phyloP scores from a whole-genome alignment of 2,113 vertebrate species.

The Lophochroa leadbeateri region DNA sequence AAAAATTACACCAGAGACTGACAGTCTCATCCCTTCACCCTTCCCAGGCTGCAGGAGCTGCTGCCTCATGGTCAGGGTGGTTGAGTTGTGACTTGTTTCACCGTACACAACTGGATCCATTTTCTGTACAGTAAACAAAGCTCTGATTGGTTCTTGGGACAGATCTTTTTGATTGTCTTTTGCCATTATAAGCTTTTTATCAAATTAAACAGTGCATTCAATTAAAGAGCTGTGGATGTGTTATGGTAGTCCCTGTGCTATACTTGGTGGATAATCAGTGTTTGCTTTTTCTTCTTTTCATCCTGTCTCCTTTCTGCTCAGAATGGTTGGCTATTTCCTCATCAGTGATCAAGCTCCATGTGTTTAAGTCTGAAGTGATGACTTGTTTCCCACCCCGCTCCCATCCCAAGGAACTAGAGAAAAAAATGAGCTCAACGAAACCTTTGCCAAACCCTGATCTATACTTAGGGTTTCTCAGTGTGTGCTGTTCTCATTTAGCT shows the following conservation, averaged over 20 bases:
- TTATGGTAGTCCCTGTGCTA: fast-evolving
- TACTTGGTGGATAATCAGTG: neutral
- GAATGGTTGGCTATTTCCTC: neutral
- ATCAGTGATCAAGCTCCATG: neutral
- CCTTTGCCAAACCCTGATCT: neutral
- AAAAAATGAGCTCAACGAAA: neutral
- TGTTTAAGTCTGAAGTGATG: neutral
- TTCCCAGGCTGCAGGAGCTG: neutral
- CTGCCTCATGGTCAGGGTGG: neutral
- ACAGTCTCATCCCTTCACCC: neutral
- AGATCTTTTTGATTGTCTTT: neutral
- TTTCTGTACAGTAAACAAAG: neutral
- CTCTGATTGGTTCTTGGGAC: neutral
- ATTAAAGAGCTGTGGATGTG: neutral
- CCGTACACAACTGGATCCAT: neutral
- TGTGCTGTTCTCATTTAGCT: neutral
- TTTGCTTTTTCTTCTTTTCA: neutral
- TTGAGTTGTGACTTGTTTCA: neutral
- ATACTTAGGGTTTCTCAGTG: neutral
- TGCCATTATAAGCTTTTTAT: neutral
- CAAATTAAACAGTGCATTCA: neutral
- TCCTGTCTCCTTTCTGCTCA: neutral
- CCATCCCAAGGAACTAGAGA: neutral
- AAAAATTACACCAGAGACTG: neutral
- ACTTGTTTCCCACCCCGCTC: neutral